phyloP scores from a whole-genome alignment of 2,113 vertebrate genomes.

The Anarrhichthys ocellatus region DNA sequence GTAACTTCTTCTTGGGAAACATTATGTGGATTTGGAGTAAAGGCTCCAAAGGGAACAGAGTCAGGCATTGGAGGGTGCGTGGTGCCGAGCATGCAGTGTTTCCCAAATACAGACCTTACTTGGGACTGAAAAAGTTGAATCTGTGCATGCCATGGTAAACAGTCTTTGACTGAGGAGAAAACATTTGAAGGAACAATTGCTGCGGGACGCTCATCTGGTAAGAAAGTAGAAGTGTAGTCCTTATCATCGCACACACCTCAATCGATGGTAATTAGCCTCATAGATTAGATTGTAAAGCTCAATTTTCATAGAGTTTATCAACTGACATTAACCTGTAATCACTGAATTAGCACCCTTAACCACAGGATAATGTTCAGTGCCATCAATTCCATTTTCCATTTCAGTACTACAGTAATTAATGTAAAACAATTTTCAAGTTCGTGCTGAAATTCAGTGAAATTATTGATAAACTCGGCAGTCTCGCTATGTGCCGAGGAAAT shows the following conservation, averaged over 20 bases:
- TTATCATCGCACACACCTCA: neutral
- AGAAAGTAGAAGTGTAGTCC: neutral
- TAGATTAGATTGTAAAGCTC: neutral
- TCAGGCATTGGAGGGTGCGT: neutral
- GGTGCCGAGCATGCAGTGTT: neutral
- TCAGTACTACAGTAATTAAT: neutral
- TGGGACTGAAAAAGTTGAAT: neutral
- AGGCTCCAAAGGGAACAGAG: neutral
- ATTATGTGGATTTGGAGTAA: neutral
- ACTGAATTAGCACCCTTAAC: neutral
- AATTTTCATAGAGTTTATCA: neutral
- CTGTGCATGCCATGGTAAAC: neutral
- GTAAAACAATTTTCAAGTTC: neutral
- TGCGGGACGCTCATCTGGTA: neutral
- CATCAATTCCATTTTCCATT: neutral
- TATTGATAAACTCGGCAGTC: neutral
- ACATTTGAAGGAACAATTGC: neutral
- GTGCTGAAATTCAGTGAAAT: neutral
- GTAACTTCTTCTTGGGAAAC: neutral
- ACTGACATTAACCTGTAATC: neutral
- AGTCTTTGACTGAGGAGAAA: neutral
- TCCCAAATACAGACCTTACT: neutral
- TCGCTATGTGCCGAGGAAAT: neutral
- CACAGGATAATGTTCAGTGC: neutral
- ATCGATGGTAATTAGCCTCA: neutral